A percentile compares a stretch with the other conserved stretches of the same genome.
phyloP scores from a whole-genome alignment of 2,888 invertebrate genomes.

The Neoscelio sp. region DNA sequence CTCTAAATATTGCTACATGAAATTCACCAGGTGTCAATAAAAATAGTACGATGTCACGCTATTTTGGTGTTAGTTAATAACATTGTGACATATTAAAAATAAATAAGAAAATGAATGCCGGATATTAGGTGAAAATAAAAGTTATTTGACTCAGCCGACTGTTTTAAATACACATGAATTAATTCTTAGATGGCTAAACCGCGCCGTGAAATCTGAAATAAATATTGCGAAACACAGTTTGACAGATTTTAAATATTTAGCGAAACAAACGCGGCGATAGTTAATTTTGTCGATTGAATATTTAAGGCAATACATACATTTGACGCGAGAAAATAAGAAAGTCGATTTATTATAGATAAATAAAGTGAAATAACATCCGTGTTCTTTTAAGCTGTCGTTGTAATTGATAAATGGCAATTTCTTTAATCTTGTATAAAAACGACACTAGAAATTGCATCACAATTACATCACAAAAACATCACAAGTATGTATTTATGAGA shows the following conservation, averaged over 20 bases:
- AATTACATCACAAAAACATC: no score
- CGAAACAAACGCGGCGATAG: slow-evolving; percentile 2
- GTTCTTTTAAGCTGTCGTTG: no score
- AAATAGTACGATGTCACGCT: no score
- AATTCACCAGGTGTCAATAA: no score
- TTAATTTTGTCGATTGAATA: slow-evolving; percentile 11
- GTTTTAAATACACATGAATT: slow-evolving; percentile 25
- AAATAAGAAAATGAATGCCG: neutral
- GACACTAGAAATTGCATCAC: no score
- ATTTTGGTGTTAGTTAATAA: no score
- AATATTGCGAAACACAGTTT: neutral
- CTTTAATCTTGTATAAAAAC: no score
- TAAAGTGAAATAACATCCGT: no score
- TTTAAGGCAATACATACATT: slow-evolving; percentile 1
- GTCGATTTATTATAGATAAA: slow-evolving; percentile 25
- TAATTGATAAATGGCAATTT: no score
- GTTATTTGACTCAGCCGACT: slow-evolving; percentile 1
- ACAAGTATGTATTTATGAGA: no score
- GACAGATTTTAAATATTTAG: slow-evolving; percentile 28
- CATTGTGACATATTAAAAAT: neutral
- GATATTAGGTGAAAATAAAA: slow-evolving; percentile 15
- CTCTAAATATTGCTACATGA: no score
- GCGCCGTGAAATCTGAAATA: slow-evolving; percentile 4
- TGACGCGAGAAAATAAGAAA: slow-evolving; percentile 19
- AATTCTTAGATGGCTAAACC: slow-evolving; percentile 16